Conservation (phyloP, 2,113 vertebrate genomes). For the Chiloscyllium plagiosum region DNA sequence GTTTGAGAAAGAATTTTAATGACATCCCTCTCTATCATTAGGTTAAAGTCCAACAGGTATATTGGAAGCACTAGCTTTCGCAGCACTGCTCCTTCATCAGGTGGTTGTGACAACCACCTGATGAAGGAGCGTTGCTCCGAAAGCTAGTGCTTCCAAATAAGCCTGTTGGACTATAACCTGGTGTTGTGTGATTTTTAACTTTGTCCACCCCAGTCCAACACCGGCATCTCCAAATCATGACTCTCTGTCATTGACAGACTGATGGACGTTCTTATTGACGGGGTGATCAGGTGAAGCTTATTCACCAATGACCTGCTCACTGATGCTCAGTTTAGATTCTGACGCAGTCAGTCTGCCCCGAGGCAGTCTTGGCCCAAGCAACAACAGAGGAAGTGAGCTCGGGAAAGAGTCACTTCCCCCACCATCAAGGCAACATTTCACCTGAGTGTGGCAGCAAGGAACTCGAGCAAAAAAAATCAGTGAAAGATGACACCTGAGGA, state of each 20-base stretch:
- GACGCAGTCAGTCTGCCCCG: not conserved
- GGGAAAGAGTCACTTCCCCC: not conserved
- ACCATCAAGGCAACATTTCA: not conserved
- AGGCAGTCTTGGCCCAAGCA: not conserved
- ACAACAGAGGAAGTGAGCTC: too few relatives aligned
- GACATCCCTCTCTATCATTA: not conserved
- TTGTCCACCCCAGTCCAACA: too few relatives aligned
- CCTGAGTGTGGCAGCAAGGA: not conserved
- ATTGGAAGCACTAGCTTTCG: too few relatives aligned
- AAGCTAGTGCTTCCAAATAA: too few relatives aligned
- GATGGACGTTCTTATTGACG: not conserved
- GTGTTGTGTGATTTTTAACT: too few relatives aligned
- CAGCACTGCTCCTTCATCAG: too few relatives aligned
- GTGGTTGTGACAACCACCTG: too few relatives aligned
- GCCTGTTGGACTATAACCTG: too few relatives aligned
- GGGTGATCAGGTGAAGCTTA: not conserved
- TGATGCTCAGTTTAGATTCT: not conserved
- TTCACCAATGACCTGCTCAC: not conserved
- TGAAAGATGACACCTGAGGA: too few relatives aligned
- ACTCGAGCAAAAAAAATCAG: not conserved
- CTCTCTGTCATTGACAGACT: not conserved
- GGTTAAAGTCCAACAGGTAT: too few relatives aligned
- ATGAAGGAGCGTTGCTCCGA: too few relatives aligned
- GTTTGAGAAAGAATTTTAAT: not conserved
- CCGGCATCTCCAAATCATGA: too few relatives aligned